Evolutionary conservation across 2,888 invertebrate species (phyloP).

Genomic region (Keiferia lycopersicella): DNA sequence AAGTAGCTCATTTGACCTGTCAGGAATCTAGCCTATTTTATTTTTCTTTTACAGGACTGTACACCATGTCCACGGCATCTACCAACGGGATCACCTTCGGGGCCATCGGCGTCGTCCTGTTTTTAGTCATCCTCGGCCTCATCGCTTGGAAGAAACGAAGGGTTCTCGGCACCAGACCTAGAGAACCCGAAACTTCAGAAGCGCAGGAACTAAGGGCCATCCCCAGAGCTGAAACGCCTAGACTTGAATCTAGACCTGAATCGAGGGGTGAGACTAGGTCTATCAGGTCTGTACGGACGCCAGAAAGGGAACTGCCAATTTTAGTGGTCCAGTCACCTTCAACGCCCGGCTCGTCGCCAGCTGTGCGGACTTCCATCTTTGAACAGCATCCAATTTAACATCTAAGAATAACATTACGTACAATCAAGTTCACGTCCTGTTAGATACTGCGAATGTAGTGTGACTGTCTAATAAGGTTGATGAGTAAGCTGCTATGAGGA

Average conservation of each 20-base stretch:
- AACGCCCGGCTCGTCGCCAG: constrained; percentile 35
- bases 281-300: constrained; percentile 35
- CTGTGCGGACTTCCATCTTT: background rate
- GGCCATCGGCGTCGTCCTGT: constrained; percentile 47
- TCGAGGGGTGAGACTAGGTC: constrained; percentile 26
- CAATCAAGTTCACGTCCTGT: too few relatives aligned
- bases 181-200: constrained; percentile 50
- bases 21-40: too few relatives aligned
- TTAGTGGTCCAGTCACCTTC: constrained; percentile 59
- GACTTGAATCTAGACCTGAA: background rate
- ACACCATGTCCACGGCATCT: constrained; percentile 70
- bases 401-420: too few relatives aligned
- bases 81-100: constrained; percentile 64
- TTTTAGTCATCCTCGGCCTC: constrained; percentile 52
- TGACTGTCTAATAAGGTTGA: too few relatives aligned
- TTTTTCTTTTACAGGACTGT: constrained; percentile 51
- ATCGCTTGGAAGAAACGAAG: constrained; percentile 61
- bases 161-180: constrained; percentile 47
- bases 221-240: constrained; percentile 14
- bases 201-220: constrained; percentile 41
- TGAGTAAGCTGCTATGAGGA: too few relatives aligned
- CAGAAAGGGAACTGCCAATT: constrained; percentile 40
- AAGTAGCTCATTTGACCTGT: too few relatives aligned
- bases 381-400: background rate
- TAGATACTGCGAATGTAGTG: too few relatives aligned